Evolutionary conservation across 2,888 invertebrate species (phyloP).

Genomic region (Lamellibrachia columna): DNA sequence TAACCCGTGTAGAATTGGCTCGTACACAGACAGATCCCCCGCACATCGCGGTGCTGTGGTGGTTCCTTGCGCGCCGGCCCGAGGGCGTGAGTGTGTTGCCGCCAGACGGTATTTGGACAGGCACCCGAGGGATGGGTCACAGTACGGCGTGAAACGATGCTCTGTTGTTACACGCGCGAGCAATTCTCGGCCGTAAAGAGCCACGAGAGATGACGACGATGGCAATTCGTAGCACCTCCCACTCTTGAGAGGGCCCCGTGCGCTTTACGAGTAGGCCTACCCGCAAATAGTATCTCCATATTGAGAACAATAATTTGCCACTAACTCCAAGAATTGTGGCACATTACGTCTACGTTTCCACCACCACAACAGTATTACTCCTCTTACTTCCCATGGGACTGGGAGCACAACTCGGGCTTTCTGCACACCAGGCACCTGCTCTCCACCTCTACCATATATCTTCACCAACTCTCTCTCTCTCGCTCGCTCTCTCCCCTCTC

Average conservation of each 20-base stretch:
- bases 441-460: no score
- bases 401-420: no score
- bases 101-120: not conserved
- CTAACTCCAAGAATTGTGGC: no score
- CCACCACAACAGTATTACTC: no score
- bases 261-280: no score
- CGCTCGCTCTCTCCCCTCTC: no score
- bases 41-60: not conserved
- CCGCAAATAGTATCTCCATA: not conserved
- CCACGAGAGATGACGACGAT: constrained; percentile 9
- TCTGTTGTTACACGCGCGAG: not conserved
- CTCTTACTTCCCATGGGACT: no score
- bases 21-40: not conserved
- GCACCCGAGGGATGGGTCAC: not conserved
- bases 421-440: no score
- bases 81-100: not conserved
- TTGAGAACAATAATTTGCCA: no score
- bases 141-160: not conserved
- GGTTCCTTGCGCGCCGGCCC: not conserved
- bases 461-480: no score
- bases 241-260: not conserved
- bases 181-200: not conserved
- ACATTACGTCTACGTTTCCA: no score
- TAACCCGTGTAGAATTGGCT: not conserved
- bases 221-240: not conserved